Evolutionary conservation across 2,797 vertebrate genomes (phyloP).

Genomic region (Heteromormyrus szaboi): DNA sequence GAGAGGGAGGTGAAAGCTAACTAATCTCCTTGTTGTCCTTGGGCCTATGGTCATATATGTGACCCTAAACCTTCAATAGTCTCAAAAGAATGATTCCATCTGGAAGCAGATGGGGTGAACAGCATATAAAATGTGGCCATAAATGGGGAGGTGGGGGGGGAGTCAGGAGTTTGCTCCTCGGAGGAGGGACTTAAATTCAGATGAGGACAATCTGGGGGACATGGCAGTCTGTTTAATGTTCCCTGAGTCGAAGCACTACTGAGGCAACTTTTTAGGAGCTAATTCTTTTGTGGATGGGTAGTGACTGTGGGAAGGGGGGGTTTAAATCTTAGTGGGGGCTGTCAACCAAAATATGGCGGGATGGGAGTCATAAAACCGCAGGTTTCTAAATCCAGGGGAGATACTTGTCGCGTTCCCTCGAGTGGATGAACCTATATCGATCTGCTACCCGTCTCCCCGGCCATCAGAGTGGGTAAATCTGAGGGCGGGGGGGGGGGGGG

Average conservation of each 20-base stretch:
- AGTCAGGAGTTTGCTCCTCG: not conserved
- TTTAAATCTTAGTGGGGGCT: not conserved
- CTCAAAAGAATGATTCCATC: not conserved
- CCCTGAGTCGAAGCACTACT: not conserved
- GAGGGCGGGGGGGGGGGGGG: no score
- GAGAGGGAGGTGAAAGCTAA: not conserved
- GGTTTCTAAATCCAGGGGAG: not conserved
- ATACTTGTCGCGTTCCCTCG: not conserved
- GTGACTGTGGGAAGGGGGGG: not conserved
- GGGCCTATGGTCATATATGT: not conserved
- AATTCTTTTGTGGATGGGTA: not conserved
- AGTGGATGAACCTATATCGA: not conserved
- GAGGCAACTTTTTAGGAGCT: not conserved
- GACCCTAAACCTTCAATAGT: not conserved
- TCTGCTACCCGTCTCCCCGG: not conserved
- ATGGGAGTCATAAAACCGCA: not conserved
- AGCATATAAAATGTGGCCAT: not conserved
- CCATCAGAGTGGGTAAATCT: not conserved
- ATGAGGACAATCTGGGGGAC: constrained; percentile 6
- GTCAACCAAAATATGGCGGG: not conserved
- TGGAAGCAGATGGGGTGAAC: not conserved
- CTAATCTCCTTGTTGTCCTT: not conserved
- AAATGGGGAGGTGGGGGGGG: not conserved
- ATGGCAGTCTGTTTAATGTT: not conserved
- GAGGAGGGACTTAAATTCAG: constrained; percentile 5